Base-by-base conservation (phyloP, 2,113 vertebrate genomes). In the Ornithorhynchus anatinus region DNA sequence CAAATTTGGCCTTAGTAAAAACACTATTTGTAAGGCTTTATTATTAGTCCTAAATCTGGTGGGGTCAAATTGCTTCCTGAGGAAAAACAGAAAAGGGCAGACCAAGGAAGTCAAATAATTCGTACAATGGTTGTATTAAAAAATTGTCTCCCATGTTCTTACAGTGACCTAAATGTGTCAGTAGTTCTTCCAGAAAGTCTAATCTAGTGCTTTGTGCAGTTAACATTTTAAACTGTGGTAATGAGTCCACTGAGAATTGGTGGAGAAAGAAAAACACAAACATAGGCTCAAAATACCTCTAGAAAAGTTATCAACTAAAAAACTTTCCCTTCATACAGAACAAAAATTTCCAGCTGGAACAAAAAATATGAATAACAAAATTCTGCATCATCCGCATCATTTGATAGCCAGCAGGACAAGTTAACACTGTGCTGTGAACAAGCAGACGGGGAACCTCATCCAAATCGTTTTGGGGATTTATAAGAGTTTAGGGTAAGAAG, bases 1-100 rank as follows among this genome's bases (percentile, higher is more conserved):
- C 35, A 36, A 40, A 69, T 69, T 38, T 78, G 70, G 58, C 51
- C 33, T 43, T 69, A 68, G 33, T 54, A 78, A 76, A 76, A 80
- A 59, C 33, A 57, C 31, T 57, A 53, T 79, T 72, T 57, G 53
- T 42, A 76, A 72, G 29, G 13, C 43, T 78, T 17, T 22, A 35
- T 59, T 53, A 32, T 39, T 23, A 45, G 57, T 54, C 37, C 51
- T 69, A 73, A 71, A 71, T 64, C 58, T 38, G 29, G 32, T 47
- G 40, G 33, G 22, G 39, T 65, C 62, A 59, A 44, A 69, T 27
- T 43, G 60, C n/a, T 39, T 75, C 51, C 57, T 72, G 35, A 43
- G 50, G 54, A 65, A 74, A 14, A 7, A 53, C 64, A n/a, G 33
- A 43, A 40, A 56, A 61, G 20, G 20, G 73, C 60, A 44, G 38